Conservation (phyloP, 2,888 invertebrate species). For the Himalopsyche japonica region DNA sequence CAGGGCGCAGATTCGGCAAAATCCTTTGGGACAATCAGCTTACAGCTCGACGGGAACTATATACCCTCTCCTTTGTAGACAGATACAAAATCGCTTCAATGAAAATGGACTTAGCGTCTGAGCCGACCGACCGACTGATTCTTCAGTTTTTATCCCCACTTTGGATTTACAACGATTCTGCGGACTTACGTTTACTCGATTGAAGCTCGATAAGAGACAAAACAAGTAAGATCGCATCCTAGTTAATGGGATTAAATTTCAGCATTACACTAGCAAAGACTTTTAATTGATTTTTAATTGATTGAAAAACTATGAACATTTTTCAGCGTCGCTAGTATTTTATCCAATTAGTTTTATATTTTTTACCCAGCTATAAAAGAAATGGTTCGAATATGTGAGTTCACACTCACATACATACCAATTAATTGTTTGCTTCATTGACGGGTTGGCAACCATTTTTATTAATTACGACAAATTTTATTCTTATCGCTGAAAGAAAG, state of each 20-base stretch:
- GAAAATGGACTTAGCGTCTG: slow-evolving; percentile 32
- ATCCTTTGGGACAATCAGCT: slow-evolving; percentile 34
- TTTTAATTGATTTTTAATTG: no score
- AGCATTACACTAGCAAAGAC: no score
- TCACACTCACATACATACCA: no score
- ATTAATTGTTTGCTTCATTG: no score
- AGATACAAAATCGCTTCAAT: slow-evolving; percentile 30
- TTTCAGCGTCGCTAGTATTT: no score
- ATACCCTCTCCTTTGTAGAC: slow-evolving; percentile 18
- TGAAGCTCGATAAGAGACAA: not conserved
- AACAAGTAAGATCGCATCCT: not conserved
- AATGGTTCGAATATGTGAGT: no score
- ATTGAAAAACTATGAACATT: no score
- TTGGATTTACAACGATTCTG: not conserved
- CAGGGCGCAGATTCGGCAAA: slow-evolving; percentile 19
- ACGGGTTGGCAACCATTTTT: no score
- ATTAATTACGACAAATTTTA: no score
- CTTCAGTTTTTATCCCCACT: not conserved
- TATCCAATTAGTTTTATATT: no score
- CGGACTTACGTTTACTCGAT: not conserved
- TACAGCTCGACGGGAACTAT: slow-evolving; percentile 4
- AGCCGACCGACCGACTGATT: not conserved
- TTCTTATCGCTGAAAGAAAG: no score
- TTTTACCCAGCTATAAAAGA: no score
- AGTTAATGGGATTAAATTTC: not conserved